phyloP scores from a whole-genome alignment of 2,113 vertebrate species.

The Lasiurus cinereus region DNA sequence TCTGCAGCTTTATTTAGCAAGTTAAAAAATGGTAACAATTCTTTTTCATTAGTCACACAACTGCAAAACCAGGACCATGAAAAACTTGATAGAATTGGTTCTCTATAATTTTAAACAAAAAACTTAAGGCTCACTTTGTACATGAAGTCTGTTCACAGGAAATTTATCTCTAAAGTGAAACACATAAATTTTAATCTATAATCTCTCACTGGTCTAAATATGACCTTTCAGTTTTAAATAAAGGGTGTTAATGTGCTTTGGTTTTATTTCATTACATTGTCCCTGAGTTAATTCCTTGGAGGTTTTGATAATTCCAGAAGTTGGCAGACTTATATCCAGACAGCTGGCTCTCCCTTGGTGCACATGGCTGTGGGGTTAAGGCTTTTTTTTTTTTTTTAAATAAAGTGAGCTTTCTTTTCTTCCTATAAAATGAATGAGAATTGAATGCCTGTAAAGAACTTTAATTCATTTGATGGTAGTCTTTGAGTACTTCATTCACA shows the following conservation, averaged over 20 bases:
- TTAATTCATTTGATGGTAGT: background rate
- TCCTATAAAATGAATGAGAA: slow-evolving; percentile 11
- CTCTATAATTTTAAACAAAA: slow-evolving; percentile 13
- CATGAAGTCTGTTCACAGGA: background rate
- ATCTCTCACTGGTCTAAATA: slow-evolving; percentile 39
- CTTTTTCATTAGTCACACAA: background rate
- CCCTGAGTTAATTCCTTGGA: background rate
- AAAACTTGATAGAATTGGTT: background rate
- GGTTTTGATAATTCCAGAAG: background rate
- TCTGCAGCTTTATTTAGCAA: background rate
- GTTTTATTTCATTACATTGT: slow-evolving; percentile 59
- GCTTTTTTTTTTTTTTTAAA: background rate
- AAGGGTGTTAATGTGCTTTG: slow-evolving; percentile 57
- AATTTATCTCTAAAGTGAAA: slow-evolving; percentile 55
- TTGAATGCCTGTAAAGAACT: background rate
- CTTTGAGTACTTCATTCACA: slow-evolving; percentile 38
- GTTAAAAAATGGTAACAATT: background rate
- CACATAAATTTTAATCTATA: slow-evolving; percentile 22
- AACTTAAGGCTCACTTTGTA: background rate
- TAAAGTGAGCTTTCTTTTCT: slow-evolving; percentile 44
- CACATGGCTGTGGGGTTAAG: background rate
- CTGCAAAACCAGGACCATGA: background rate
- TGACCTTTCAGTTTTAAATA: slow-evolving; percentile 67
- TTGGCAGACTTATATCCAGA: background rate
- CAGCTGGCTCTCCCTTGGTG: background rate